Percentiles rank a stretch among this genome's conserved stretches.
Evolutionary conservation across 2,797 vertebrate genomes (phyloP).

Genomic region (Lerista edwardsae): DNA sequence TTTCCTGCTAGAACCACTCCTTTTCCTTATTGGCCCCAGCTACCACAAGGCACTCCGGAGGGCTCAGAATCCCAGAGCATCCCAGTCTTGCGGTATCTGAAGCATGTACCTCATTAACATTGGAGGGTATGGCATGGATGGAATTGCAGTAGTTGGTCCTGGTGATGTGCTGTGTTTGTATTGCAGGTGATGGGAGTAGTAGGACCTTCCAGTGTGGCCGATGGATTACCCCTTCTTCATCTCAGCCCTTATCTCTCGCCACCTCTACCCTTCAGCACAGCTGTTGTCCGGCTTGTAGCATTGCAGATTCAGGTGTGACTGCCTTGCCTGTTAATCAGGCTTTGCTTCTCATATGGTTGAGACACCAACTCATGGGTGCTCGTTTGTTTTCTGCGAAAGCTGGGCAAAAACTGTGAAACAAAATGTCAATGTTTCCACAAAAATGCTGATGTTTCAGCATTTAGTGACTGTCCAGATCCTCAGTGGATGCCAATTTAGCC

Average conservation of each 20-base stretch:
- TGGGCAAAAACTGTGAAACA: constrained; percentile 84
- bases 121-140: constrained; percentile 77
- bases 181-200: constrained; percentile 99
- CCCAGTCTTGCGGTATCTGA: constrained; percentile 51
- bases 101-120: constrained; percentile 42
- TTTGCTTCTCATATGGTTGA: constrained; percentile 70
- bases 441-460: constrained; percentile 43
- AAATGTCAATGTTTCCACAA: too few species aligned
- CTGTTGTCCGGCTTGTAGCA: constrained; percentile 96
- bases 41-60: constrained; percentile 48
- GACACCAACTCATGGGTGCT: constrained; percentile 73
- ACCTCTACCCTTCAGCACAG: constrained; percentile 98
- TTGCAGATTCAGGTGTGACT: constrained; percentile 96
- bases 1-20: constrained; percentile 55
- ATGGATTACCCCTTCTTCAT: constrained; percentile 98
- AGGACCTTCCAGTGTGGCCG: constrained; percentile 98
- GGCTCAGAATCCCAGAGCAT: constrained; percentile 55
- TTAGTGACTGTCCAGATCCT: constrained; percentile 37
- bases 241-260: constrained; percentile 99
- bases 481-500: constrained; percentile 55
- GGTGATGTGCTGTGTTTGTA: constrained; percentile 80
- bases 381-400: constrained; percentile 80
- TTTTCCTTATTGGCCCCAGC: constrained; percentile 45
- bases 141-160: constrained; percentile 71
- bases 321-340: constrained; percentile 77